These are phyloP conservation scores for Cryptoleucopteryx plumbea DNA, from an alignment of 2,113 vertebrate species.

Conservation along the genomic window DNA sequence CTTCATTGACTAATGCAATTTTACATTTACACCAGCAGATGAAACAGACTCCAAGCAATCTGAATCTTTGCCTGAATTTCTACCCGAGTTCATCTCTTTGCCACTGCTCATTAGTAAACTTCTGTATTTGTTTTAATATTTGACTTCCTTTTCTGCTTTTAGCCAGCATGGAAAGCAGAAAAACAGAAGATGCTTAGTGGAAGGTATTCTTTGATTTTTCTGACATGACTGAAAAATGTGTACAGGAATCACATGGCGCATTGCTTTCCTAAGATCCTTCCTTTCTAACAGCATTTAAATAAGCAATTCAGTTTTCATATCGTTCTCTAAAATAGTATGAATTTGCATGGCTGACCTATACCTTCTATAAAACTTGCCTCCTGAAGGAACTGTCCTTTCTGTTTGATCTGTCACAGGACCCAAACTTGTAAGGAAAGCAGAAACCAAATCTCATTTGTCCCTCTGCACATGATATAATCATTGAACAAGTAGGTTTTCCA, in stretches of 20 bases:
- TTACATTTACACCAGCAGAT: not conserved
- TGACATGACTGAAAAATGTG: not conserved
- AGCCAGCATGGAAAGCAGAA: not conserved
- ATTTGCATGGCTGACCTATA: not conserved
- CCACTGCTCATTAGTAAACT: not conserved
- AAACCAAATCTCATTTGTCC: not conserved
- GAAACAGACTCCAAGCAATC: not conserved
- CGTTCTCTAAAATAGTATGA: not conserved
- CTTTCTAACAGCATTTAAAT: not conserved
- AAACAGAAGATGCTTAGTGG: not conserved
- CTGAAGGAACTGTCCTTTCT: not conserved
- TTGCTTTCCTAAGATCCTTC: not conserved
- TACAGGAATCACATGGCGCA: not conserved
- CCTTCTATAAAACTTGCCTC: not conserved
- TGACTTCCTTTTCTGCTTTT: not conserved
- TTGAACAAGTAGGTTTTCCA: not conserved
- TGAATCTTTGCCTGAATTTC: not conserved
- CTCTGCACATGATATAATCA: not conserved
- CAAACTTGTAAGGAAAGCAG: not conserved
- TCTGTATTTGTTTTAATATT: not conserved
- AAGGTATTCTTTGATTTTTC: not conserved
- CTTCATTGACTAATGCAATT: not conserved
- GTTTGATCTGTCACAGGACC: not conserved
- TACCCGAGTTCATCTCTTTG: not conserved
- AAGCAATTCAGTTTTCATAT: not conserved